These are phyloP conservation scores for Microtus richardsoni DNA, from an alignment of 2,113 vertebrate genomes.

Conservation along the genomic window DNA sequence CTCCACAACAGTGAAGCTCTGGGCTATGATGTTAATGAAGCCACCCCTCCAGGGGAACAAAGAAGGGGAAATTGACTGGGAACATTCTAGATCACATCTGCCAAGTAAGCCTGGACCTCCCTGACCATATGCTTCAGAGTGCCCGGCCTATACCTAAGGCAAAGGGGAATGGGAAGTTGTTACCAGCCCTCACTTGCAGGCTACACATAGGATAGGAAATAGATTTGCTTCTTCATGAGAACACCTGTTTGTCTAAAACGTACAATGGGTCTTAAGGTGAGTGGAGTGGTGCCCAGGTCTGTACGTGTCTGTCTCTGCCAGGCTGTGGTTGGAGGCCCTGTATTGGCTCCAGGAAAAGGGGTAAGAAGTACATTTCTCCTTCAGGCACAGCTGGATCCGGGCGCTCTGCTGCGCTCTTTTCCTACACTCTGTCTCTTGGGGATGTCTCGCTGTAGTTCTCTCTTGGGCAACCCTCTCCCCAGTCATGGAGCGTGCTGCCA, in stretches of 20 bases:
- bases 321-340: not conserved
- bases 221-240: not conserved
- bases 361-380: rapidly evolving
- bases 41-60: too few relatives aligned
- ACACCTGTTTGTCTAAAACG: not conserved
- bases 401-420: rapidly evolving
- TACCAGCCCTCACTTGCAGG: not conserved
- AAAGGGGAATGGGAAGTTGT: not conserved
- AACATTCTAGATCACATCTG: not conserved
- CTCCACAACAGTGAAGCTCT: not conserved
- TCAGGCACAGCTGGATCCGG: not conserved
- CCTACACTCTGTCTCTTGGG: not conserved
- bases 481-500: not conserved
- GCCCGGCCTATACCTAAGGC: not conserved
- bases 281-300: not conserved
- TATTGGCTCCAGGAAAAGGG: not conserved
- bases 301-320: not conserved
- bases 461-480: not conserved
- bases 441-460: not conserved
- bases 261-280: not conserved
- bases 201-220: not conserved
- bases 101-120: not conserved
- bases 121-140: not conserved
- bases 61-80: not conserved
- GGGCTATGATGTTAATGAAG: not conserved